Evolutionary conservation across 2,888 invertebrate genomes (phyloP), one percentile per base, ranked within the genome.

Genomic region (Ormia ochracea): DNA sequence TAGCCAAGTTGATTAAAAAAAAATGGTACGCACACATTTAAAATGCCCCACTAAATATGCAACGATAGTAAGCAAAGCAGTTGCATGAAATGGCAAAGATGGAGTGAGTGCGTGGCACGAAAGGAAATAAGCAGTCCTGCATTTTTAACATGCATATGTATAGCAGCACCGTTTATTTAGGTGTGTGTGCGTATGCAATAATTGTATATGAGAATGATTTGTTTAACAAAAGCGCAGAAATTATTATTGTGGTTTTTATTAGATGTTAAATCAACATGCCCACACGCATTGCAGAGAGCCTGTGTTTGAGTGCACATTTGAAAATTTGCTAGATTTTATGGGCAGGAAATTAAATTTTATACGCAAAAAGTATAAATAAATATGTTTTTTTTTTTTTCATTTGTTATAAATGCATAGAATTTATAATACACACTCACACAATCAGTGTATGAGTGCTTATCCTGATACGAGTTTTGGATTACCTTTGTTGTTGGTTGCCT

Each of bases 321-420:
- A 52, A 72, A 72, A 61, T 36, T 70, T 70, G 78, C 50, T 36
- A 78, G 70, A 82, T 84, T 85, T 82, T 77, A 80, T 83, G 82
- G 77, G 79, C 82, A 85, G 86, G 85, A 86, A 85, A 86, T 86
- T 84, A 84, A 85, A 85, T 85, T 85, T 83, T 82, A 82, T 82
- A 84, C 72, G 83, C 82, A 84, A 75, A 85, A 85, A 85, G 84
- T 83, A 84, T 84, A 81, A 84, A 85, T 85, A 83, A 84, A 78
- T 85, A 76, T 54, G 58, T 36, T 83, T 50, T 59, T 48, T 10
- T n/a, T n/a, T 19, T 33, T 26, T n/a, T 3, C 36, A 33, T 26
- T 61, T 52, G 41, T 52, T 75, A 26, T 43, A 66, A 66, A 58
- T 74, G 48, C 31, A 58, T 65, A 66, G 38, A 74, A 65, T 65